Conservation (phyloP, 2,113 vertebrate species). For the Fulmarus glacialis region DNA sequence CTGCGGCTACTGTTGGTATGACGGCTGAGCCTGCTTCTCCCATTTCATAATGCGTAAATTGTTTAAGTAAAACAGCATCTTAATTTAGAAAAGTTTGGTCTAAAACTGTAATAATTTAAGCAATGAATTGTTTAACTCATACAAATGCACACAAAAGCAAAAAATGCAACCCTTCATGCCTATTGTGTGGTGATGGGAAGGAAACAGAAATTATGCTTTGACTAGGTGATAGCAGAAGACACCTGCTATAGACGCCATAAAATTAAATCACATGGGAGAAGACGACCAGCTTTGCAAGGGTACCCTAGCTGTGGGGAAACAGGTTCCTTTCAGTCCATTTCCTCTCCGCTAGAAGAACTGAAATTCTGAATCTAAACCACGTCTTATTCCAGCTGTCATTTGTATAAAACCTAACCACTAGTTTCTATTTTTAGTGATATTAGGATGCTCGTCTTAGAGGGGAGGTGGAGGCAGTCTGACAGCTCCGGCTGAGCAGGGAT, state of each 20-base stretch:
- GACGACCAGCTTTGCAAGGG: neutral
- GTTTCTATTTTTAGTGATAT: neutral
- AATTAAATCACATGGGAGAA: neutral
- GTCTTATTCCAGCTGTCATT: neutral
- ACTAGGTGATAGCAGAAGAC: neutral
- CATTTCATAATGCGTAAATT: accelerated
- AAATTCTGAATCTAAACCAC: neutral
- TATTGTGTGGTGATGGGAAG: neutral
- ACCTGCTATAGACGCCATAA: neutral
- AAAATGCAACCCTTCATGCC: neutral
- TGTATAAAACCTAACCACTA: neutral
- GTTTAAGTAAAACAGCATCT: neutral
- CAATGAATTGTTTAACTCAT: neutral
- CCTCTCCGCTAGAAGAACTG: neutral
- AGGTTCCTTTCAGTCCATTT: neutral
- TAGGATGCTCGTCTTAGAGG: neutral
- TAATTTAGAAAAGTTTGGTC: too few relatives aligned
- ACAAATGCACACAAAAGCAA: neutral
- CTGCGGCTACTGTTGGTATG: accelerated
- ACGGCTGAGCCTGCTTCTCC: neutral
- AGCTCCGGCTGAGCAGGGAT: neutral
- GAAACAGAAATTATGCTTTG: neutral
- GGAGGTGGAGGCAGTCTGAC: neutral
- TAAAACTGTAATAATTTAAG: neutral
- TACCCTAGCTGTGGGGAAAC: neutral